phyloP scores from a whole-genome alignment of 2,888 invertebrate species.

The Synanthedon formicaeformis region DNA sequence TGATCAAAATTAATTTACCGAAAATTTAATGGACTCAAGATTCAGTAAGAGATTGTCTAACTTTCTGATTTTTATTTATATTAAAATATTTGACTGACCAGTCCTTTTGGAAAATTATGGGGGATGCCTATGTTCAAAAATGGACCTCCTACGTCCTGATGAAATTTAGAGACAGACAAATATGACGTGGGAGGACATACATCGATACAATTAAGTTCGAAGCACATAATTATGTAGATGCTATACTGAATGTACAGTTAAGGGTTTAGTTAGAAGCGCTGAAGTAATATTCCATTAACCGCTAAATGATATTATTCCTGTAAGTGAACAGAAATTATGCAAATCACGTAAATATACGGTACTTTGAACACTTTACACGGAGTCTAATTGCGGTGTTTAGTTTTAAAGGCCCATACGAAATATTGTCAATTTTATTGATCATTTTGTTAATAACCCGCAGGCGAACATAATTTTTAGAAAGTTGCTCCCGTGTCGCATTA shows the following conservation, averaged over 20 bases:
- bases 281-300: constrained; percentile 18
- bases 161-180: no score
- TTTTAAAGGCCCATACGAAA: constrained; percentile 15
- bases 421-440: constrained; percentile 16
- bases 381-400: constrained; percentile 21
- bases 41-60: no score
- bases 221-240: neutral
- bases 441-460: constrained; percentile 11
- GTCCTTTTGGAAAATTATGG: no score
- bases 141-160: no score
- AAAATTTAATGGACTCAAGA: no score
- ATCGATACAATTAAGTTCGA: no score
- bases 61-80: no score
- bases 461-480: constrained; percentile 31
- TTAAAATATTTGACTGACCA: no score
- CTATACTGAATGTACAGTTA: neutral
- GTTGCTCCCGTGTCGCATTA: constrained; percentile 16
- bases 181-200: no score
- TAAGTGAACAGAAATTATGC: constrained; percentile 31
- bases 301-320: constrained; percentile 24
- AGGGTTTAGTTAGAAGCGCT: neutral
- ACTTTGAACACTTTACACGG: constrained; percentile 25
- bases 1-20: no score
- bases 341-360: constrained; percentile 25
- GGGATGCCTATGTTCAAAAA: no score